A percentile compares a stretch with the other conserved stretches of the same genome.
phyloP scores from a whole-genome alignment of 2,797 vertebrate species.

The Sebastes oblongus region DNA sequence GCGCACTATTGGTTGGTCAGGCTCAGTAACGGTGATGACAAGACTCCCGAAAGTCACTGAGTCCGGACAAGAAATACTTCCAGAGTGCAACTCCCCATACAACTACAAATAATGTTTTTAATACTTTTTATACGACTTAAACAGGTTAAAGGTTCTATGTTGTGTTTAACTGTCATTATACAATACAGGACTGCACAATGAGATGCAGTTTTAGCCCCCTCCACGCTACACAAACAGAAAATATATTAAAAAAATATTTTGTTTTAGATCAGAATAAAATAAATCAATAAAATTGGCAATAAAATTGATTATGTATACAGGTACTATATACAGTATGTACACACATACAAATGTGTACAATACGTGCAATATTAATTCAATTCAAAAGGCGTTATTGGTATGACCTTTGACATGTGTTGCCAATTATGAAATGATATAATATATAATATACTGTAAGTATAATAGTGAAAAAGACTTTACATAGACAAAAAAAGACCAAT shows the following conservation, averaged over 20 bases:
- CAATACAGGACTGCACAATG: neutral
- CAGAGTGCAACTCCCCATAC: neutral
- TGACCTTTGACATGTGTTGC: too few relatives aligned
- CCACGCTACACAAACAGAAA: neutral
- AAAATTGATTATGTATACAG: fast-evolving
- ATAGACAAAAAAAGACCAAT: neutral
- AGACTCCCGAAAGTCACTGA: neutral
- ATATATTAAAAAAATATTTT: neutral
- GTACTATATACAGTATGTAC: neutral
- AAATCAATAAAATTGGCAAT: too few relatives aligned
- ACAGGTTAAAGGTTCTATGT: neutral
- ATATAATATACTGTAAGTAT: too few relatives aligned
- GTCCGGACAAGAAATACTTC: neutral
- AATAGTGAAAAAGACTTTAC: neutral
- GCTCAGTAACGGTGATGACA: neutral
- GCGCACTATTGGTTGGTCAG: neutral
- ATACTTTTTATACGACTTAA: neutral
- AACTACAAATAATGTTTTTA: neutral
- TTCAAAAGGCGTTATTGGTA: fast-evolving
- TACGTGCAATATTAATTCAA: neutral
- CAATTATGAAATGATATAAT: too few relatives aligned
- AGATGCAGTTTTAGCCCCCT: neutral
- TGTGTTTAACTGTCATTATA: neutral
- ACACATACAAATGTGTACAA: fast-evolving
- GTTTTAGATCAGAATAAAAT: too few relatives aligned